Evolutionary conservation across 2,888 invertebrate genomes (phyloP).

Genomic region (Ophraella communa): DNA sequence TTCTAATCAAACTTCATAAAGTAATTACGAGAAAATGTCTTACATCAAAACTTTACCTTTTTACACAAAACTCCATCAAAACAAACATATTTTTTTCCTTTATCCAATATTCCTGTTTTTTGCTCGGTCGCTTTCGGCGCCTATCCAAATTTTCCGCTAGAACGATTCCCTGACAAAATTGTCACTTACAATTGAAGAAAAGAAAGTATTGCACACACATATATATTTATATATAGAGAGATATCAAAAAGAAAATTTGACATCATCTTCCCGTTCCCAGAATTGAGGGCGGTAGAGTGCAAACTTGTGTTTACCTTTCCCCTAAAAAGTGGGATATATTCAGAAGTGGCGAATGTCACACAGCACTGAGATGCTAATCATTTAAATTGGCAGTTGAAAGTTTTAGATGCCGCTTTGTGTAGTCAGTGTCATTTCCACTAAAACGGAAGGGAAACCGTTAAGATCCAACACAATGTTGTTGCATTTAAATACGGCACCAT

Average conservation of each 20-base stretch:
- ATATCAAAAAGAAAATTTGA: conserved; percentile 35
- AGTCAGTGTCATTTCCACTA: not conserved
- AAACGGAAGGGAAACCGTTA: too few relatives aligned
- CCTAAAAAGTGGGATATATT: conserved; percentile 9
- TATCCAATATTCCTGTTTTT: not conserved
- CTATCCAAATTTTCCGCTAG: conserved; percentile 32
- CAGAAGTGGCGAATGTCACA: conserved; percentile 5
- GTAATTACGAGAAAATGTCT: too few relatives aligned
- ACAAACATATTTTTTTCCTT: too few relatives aligned
- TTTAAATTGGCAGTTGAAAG: conserved; percentile 23
- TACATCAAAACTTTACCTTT: too few relatives aligned
- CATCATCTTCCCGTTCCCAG: not conserved
- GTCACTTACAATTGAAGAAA: conserved; percentile 40
- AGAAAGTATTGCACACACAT: too few relatives aligned
- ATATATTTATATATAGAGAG: too few relatives aligned
- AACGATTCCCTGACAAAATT: conserved; percentile 31
- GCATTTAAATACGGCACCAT: too few relatives aligned
- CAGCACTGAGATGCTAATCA: conserved; percentile 24
- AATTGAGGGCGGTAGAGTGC: conserved; percentile 21
- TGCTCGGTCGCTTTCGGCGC: conserved; percentile 4
- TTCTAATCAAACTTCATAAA: too few relatives aligned
- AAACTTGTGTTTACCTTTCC: conserved; percentile 27
- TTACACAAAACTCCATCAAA: too few relatives aligned
- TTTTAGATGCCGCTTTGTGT: not conserved
- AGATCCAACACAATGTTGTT: too few relatives aligned